Evolutionary conservation across 2,797 vertebrate species (phyloP).

Genomic region (Enteromius afrohamiltoni): DNA sequence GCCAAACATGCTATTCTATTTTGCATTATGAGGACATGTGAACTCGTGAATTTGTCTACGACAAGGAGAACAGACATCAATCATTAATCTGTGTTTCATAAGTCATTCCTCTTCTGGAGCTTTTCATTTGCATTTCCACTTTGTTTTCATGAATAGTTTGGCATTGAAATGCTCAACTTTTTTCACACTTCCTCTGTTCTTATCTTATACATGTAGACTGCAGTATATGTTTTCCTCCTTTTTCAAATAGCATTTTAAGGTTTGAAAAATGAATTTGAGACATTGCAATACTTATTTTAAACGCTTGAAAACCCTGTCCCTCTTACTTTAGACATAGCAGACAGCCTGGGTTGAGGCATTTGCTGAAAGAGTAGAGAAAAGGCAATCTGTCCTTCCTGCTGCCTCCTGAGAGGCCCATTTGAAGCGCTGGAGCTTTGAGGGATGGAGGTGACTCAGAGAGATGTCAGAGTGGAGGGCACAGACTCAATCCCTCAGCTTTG

Average conservation of each 20-base stretch:
- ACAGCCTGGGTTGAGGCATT: conserved; percentile 4
- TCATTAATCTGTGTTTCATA: no score
- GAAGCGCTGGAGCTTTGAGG: conserved; percentile 21
- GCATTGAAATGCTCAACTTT: no score
- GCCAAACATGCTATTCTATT: no score
- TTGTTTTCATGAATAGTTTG: no score
- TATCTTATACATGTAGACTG: no score
- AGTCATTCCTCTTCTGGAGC: no score
- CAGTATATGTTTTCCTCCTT: not conserved
- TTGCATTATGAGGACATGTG: no score
- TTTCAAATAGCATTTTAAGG: not conserved
- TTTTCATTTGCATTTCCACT: no score
- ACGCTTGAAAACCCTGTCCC: not conserved
- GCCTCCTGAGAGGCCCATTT: conserved; percentile 32
- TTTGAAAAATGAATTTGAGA: not conserved
- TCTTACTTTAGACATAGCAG: conserved; percentile 4
- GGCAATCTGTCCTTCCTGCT: conserved; percentile 19
- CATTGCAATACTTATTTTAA: not conserved
- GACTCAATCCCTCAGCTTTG: conserved; percentile 47
- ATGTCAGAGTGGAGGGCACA: conserved; percentile 40
- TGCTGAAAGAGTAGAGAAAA: conserved; percentile 14
- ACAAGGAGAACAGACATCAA: no score
- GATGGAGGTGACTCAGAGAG: conserved; percentile 42
- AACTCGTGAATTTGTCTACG: no score
- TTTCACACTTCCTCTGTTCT: no score